Percentiles rank a stretch among this genome's conserved stretches.
These are phyloP conservation scores for Tiliacea citrago DNA, from an alignment of 2,888 invertebrate genomes.

Conservation along the genomic window DNA sequence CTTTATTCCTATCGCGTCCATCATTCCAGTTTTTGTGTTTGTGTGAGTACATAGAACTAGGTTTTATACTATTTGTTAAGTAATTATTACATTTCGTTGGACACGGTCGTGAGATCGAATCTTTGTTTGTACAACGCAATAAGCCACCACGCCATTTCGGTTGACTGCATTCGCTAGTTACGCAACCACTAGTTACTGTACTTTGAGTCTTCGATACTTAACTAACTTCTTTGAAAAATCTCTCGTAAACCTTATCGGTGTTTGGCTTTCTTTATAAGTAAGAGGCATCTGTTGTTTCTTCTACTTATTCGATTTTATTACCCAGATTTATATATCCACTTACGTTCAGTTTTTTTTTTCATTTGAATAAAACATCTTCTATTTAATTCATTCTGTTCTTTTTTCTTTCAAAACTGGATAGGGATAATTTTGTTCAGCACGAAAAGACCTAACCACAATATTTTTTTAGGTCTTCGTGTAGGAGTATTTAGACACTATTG, in stretches of 20 bases:
- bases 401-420: neutral
- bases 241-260: constrained; percentile 42
- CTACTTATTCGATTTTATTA: constrained; percentile 24
- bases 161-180: constrained; percentile 68
- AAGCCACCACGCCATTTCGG: constrained; percentile 69
- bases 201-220: constrained; percentile 23
- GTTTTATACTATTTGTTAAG: constrained; percentile 22
- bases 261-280: constrained; percentile 46
- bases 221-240: constrained; percentile 43
- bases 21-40: neutral
- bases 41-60: neutral
- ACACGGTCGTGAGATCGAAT: constrained; percentile 73
- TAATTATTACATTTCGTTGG: constrained; percentile 69
- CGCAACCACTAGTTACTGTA: constrained; percentile 58
- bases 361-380: constrained; percentile 13
- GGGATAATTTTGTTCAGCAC: neutral
- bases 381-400: constrained; percentile 6
- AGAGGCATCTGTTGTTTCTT: constrained; percentile 41
- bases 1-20: neutral
- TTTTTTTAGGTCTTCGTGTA: constrained; percentile 7
- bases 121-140: constrained; percentile 71
- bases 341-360: constrained; percentile 9
- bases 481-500: neutral
- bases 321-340: constrained; percentile 34
- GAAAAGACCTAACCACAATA: neutral